Percentiles rank a stretch among this genome's conserved stretches.
phyloP scores from a whole-genome alignment of 1,140 invertebrate genomes.

The Pteromalus puparum region DNA sequence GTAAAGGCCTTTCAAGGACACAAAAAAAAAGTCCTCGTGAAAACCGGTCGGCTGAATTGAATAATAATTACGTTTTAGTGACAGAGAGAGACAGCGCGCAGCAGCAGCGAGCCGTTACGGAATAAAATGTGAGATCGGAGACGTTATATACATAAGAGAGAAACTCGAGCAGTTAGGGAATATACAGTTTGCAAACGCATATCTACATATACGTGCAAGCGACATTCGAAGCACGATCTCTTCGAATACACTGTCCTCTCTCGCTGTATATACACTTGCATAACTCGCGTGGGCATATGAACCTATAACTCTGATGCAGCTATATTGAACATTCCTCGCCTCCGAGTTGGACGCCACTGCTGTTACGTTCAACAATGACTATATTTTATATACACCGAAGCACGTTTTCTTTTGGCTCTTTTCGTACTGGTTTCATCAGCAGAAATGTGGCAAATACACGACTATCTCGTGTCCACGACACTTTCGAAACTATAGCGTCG shows the following conservation, averaged over 20 bases:
- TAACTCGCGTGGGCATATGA: conserved; percentile 7
- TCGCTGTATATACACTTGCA: background rate
- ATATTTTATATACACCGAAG: background rate
- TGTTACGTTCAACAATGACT: background rate
- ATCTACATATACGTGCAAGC: background rate
- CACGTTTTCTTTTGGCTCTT: background rate
- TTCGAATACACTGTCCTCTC: conserved; percentile 16
- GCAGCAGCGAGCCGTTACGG: conserved; percentile 12
- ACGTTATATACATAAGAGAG: background rate
- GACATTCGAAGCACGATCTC: conserved; percentile 38
- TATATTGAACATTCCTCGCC: background rate
- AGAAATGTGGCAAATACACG: background rate
- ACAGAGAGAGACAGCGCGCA: background rate
- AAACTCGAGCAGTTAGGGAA: background rate
- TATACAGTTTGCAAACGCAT: background rate
- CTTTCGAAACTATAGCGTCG: background rate
- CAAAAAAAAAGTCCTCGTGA: background rate
- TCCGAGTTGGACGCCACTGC: background rate
- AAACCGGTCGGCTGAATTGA: background rate
- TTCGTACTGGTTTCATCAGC: background rate
- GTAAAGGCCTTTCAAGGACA: conserved; percentile 8
- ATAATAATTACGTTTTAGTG: background rate
- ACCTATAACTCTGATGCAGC: background rate
- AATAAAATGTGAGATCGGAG: conserved; percentile 45
- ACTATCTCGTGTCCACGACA: background rate